A percentile compares a stretch with the other conserved stretches of the same genome.
Conservation (phyloP, 2,888 invertebrate genomes). For the Scaptomyza caliginosa region DNA sequence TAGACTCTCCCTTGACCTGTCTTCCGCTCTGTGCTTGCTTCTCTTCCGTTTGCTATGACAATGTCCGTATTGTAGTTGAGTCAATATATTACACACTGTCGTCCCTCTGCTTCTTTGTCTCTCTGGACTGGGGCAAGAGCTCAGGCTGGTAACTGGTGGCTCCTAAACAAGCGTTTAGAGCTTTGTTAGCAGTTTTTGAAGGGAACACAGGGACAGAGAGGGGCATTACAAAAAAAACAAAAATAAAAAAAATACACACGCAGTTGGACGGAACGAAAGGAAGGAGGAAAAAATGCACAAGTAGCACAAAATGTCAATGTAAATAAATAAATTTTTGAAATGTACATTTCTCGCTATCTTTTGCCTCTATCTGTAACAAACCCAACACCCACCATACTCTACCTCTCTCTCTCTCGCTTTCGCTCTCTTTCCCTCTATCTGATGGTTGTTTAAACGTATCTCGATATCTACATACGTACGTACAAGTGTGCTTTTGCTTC, state of each 20-base stretch:
- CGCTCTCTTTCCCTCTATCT: slow-evolving; percentile 13
- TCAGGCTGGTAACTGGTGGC: slow-evolving; percentile 40
- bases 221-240: too few species aligned
- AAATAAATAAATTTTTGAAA: slow-evolving; percentile 76
- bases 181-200: slow-evolving; percentile 74
- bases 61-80: slow-evolving; percentile 76
- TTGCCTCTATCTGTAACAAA: slow-evolving; percentile 32
- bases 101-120: slow-evolving; percentile 31
- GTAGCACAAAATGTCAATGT: slow-evolving; percentile 77
- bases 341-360: slow-evolving; percentile 61
- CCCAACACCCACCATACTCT: not conserved
- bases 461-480: slow-evolving; percentile 48
- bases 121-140: not conserved
- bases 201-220: slow-evolving; percentile 31
- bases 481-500: slow-evolving; percentile 11
- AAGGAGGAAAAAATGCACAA: slow-evolving; percentile 64
- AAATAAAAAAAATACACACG: not conserved
- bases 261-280: not conserved
- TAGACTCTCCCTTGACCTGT: slow-evolving; percentile 73
- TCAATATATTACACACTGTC: slow-evolving; percentile 75
- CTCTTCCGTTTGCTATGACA: slow-evolving; percentile 72
- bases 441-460: slow-evolving; percentile 44
- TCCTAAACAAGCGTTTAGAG: slow-evolving; percentile 74
- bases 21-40: slow-evolving; percentile 54
- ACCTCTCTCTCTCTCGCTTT: slow-evolving; percentile 8